Evolutionary conservation across 2,113 vertebrate species (phyloP).

Genomic region (Cyanoramphus novaezelandiae): DNA sequence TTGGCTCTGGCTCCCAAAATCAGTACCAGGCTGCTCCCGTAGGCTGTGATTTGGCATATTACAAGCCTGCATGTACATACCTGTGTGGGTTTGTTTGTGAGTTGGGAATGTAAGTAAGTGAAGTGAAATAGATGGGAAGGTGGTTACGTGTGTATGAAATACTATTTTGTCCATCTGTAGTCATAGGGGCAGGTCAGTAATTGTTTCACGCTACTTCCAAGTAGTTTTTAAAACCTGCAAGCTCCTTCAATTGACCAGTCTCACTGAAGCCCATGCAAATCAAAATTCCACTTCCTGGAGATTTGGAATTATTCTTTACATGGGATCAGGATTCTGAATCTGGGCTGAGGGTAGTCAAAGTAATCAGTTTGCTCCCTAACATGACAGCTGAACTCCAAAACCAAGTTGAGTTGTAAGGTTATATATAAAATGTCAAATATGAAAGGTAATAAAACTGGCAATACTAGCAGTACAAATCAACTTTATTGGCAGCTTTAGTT

Average conservation of each 20-base stretch:
- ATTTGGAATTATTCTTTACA: neutral
- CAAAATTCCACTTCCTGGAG: neutral
- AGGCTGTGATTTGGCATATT: neutral
- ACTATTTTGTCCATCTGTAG: neutral
- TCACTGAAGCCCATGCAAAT: neutral
- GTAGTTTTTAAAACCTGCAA: neutral
- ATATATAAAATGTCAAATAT: neutral
- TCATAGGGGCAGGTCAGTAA: neutral
- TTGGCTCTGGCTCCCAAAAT: neutral
- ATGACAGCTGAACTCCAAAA: neutral
- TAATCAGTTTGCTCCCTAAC: neutral
- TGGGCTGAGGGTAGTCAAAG: neutral
- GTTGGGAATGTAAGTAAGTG: neutral
- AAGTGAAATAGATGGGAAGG: neutral
- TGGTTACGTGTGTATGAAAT: neutral
- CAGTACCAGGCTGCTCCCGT: neutral
- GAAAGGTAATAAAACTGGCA: neutral
- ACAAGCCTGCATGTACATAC: neutral
- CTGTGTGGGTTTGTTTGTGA: neutral
- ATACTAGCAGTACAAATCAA: neutral
- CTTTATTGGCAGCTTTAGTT: neutral
- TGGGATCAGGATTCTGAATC: neutral
- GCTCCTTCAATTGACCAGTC: accelerated
- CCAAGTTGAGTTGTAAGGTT: neutral
- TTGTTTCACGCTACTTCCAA: neutral